phyloP scores from a whole-genome alignment of 2,797 vertebrate genomes.

The Rallus crepitans region DNA sequence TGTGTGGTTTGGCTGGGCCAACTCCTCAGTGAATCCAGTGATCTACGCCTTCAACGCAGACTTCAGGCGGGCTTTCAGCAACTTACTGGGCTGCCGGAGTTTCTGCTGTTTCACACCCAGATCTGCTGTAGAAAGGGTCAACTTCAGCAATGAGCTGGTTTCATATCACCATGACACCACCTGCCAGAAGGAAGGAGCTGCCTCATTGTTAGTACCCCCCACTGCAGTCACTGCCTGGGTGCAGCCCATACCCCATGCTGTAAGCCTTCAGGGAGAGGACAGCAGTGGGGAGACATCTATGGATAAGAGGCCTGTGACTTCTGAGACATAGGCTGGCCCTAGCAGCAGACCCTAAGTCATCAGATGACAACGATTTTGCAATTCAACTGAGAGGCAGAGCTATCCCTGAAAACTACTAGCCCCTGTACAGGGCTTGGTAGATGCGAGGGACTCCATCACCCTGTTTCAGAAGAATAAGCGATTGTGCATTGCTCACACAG shows the following conservation, averaged over 20 bases:
- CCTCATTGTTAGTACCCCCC: neutral
- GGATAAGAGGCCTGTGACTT: neutral
- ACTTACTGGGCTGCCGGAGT: conserved; percentile 79
- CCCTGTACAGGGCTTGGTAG: conserved; percentile 56
- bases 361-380: neutral
- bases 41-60: conserved; percentile 88
- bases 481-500: rapidly evolving
- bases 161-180: conserved; percentile 85
- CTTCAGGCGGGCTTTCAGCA: conserved; percentile 84
- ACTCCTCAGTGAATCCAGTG: conserved; percentile 85
- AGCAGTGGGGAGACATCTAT: neutral
- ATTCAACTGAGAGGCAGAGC: conserved; percentile 73
- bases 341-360: neutral
- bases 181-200: conserved; percentile 78
- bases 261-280: conserved; percentile 29
- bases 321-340: neutral
- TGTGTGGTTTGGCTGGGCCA: conserved; percentile 88
- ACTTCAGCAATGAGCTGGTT: conserved; percentile 85
- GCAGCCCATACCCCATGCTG: neutral
- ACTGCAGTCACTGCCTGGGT: conserved; percentile 56
- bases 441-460: neutral
- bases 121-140: conserved; percentile 79
- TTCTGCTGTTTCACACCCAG: neutral
- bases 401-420: conserved; percentile 75
- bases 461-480: neutral